A percentile compares a stretch with the other conserved stretches of the same genome.
Evolutionary conservation across 2,888 invertebrate species (phyloP).

Genomic region (Amphimallon solstitiale): DNA sequence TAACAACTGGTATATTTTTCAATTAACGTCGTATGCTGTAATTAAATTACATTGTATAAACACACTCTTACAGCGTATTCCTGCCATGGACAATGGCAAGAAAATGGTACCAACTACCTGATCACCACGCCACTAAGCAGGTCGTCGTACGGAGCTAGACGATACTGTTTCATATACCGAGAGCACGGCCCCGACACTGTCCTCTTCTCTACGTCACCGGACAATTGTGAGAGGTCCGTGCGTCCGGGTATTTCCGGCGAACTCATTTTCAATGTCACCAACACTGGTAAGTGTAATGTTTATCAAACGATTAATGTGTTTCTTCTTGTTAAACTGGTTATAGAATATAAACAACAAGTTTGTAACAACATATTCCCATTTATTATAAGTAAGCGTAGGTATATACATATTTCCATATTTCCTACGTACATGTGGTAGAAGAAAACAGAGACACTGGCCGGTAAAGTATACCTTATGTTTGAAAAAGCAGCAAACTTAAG

Average conservation of each 20-base stretch:
- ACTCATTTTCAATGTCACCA: slow-evolving; percentile 76
- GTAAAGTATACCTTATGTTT: too few relatives aligned
- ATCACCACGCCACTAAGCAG: slow-evolving; percentile 81
- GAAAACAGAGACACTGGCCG: too few relatives aligned
- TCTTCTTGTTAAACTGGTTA: too few relatives aligned
- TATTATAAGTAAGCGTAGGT: too few relatives aligned
- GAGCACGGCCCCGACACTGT: slow-evolving; percentile 65
- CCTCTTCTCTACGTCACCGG: slow-evolving; percentile 71
- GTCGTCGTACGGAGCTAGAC: slow-evolving; percentile 72
- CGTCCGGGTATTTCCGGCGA: slow-evolving; percentile 67
- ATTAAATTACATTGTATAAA: too few relatives aligned
- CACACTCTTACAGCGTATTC: slow-evolving; percentile 76
- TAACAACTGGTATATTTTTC: too few relatives aligned
- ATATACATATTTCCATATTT: too few relatives aligned
- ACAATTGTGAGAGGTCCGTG: slow-evolving; percentile 71
- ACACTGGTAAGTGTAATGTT: slow-evolving; percentile 67
- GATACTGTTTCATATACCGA: slow-evolving; percentile 82
- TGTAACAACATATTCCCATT: too few relatives aligned
- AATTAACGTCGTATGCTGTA: too few relatives aligned
- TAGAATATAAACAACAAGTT: too few relatives aligned
- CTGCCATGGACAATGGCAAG: slow-evolving; percentile 90
- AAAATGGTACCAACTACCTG: slow-evolving; percentile 86
- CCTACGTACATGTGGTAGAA: too few relatives aligned
- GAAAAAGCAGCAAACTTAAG: too few relatives aligned
- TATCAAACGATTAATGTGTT: background rate